A percentile compares a stretch with the other conserved stretches of the same genome.
phyloP scores from a whole-genome alignment of 2,888 invertebrate species.

The Cybosia mesomella region DNA sequence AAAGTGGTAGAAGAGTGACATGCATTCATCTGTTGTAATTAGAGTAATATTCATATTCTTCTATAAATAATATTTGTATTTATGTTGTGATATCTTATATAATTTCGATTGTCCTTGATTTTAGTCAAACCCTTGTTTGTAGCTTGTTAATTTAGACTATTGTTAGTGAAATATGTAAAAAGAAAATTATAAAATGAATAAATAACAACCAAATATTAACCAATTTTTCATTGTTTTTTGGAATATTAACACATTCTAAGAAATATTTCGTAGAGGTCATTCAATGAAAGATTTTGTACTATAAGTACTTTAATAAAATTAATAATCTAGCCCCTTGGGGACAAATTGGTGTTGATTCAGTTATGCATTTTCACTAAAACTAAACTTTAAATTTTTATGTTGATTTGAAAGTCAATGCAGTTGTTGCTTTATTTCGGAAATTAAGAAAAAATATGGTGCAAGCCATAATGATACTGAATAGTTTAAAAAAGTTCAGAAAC shows the following conservation, averaged over 20 bases:
- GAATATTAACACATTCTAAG: neutral
- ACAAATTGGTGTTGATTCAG: no score
- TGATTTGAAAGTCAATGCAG: no score
- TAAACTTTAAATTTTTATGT: no score
- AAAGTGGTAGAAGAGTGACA: constrained; percentile 68
- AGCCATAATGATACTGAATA: no score
- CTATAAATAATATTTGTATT: constrained; percentile 61
- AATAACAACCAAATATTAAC: neutral
- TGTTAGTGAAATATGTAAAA: constrained; percentile 13
- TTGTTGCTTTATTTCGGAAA: no score
- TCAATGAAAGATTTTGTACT: neutral
- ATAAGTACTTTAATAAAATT: neutral
- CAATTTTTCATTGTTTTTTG: neutral
- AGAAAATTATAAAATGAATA: constrained; percentile 3
- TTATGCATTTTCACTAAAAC: no score
- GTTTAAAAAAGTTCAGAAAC: no score
- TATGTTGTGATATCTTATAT: constrained; percentile 44
- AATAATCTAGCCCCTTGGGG: neutral
- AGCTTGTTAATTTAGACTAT: constrained; percentile 2
- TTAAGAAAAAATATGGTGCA: no score
- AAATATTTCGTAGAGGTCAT: no score
- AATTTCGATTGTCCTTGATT: constrained; percentile 18
- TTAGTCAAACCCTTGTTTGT: neutral
- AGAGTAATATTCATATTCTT: constrained; percentile 64
- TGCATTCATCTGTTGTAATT: constrained; percentile 46